These are phyloP conservation scores for Circaetus cinerascens DNA, from an alignment of 2,113 vertebrate genomes.

Conservation along the genomic window DNA sequence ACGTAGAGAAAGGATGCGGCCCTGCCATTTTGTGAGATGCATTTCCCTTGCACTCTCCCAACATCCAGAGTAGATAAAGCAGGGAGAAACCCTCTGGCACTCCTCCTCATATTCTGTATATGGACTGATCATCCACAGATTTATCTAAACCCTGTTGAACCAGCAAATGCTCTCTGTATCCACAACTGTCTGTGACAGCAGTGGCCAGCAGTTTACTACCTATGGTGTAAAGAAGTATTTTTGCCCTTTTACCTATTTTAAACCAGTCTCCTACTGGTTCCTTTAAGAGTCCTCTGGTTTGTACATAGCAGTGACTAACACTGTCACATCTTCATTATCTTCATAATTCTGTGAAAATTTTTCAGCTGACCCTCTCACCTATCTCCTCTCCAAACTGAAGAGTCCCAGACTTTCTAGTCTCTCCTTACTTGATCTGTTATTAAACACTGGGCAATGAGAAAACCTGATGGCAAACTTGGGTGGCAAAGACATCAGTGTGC, in stretches of 20 bases:
- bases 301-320: neutral
- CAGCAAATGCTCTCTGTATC: neutral
- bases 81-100: neutral
- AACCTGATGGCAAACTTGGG: neutral
- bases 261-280: neutral
- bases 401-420: neutral
- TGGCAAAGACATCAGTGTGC: neutral
- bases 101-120: neutral
- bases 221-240: neutral
- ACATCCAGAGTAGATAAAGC: neutral
- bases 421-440: neutral
- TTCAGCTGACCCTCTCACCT: neutral
- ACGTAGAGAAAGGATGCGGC: neutral
- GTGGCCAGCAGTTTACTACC: neutral
- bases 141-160: neutral
- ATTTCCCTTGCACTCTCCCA: neutral
- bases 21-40: neutral
- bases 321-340: neutral
- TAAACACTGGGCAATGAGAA: neutral
- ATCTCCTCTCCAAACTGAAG: neutral
- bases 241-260: neutral
- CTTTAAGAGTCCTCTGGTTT: neutral
- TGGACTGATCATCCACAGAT: neutral
- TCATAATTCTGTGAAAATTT: neutral
- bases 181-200: neutral